Base-by-base conservation (phyloP, 2,113 vertebrate species). In the Ammodytes marinus region DNA sequence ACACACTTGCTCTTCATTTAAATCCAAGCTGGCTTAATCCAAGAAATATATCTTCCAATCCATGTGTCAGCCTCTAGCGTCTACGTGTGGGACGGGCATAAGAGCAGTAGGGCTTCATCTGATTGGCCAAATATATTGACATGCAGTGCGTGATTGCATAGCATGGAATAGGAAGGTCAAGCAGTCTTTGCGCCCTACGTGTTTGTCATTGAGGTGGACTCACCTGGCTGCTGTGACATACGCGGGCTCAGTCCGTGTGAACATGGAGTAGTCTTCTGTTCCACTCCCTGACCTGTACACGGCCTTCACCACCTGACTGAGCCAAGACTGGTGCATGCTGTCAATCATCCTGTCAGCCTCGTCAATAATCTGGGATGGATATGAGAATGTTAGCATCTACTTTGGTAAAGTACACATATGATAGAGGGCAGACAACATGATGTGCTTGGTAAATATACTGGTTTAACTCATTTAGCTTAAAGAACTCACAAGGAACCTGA, bases 271-370 rank as follows among this genome's bases (percentile, higher is more conserved):
- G 19, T 74, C 47, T 6, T 82, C 92, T 5, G 70, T 7, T 5
- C 40, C 4, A 7, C 69, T 60, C 54, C 83, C 77, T 0, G 70
- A 45, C n/a, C 63, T 86, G 91, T 95, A 96, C 3, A 95, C 97
- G 0, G 96, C 97, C 14, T 85, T 97, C 68, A 94, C 91, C 47
- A 98, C 96, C 40, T 97, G 96, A 12, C 91, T 94, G 72, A 99
- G 95, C 95, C 98, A 99, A 14, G 96, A 95, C 92, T 99, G 97
- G 86, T 98, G 96, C 97, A 98, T 97, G 89, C 96, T 96, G 94
- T 99, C 98, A 0, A 99, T 95, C 98, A 99, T 99, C 40, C 96
- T 95, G 89, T 99, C 98, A 0, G 98, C 98, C 91, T 99, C 98
- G 4, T 99, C 98, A 9, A 99, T 87, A 0, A 99, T 88, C 98